Conservation (phyloP, 2,888 invertebrate genomes). For the Adineta ricciae region DNA sequence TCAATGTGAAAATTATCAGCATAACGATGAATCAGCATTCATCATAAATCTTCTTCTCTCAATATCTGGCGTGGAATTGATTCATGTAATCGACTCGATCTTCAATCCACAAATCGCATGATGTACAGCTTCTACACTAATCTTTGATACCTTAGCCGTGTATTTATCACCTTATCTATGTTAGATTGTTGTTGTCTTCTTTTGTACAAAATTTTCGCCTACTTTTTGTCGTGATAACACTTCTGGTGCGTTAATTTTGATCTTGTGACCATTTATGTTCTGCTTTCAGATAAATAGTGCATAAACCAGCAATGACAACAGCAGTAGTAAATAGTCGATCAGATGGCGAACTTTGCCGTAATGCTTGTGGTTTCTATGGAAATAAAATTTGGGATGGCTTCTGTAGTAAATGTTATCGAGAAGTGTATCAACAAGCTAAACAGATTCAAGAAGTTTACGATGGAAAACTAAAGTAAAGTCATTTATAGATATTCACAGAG, state of each 20-base stretch:
- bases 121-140: too few relatives aligned
- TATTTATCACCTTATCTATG: too few relatives aligned
- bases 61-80: too few relatives aligned
- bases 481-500: background rate
- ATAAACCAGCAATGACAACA: background rate
- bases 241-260: too few relatives aligned
- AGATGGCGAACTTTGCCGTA: constrained; percentile 63
- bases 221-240: too few relatives aligned
- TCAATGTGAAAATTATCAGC: background rate
- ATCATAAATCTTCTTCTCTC: background rate
- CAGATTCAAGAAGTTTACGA: constrained; percentile 42
- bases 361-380: constrained; percentile 90
- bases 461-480: background rate
- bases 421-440: constrained; percentile 51
- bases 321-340: background rate
- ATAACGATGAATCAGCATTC: background rate
- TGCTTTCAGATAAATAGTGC: background rate
- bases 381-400: constrained; percentile 87
- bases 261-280: too few relatives aligned
- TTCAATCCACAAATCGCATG: too few relatives aligned
- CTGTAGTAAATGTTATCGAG: constrained; percentile 88
- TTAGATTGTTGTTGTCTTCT: too few relatives aligned
- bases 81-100: too few relatives aligned
- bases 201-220: too few relatives aligned
- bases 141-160: too few relatives aligned